phyloP scores from a whole-genome alignment of 2,888 invertebrate species.

The Eupelmus urozonus region DNA sequence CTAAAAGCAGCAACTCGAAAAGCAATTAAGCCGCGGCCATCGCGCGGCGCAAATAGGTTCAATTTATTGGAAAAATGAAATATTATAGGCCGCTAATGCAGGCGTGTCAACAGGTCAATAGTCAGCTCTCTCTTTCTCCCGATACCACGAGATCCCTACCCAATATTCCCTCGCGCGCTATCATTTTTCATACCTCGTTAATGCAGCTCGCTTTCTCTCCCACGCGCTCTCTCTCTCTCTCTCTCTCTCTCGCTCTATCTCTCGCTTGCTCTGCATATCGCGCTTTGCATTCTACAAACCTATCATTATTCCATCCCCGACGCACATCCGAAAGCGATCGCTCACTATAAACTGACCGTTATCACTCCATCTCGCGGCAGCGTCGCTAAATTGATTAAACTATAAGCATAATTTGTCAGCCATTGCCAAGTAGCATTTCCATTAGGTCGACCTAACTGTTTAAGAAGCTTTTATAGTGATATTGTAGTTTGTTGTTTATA shows the following conservation, averaged over 20 bases:
- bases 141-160: neutral
- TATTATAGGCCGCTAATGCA: neutral
- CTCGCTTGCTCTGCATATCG: too few relatives aligned
- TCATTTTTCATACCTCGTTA: slow-evolving; percentile 39
- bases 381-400: slow-evolving; percentile 25
- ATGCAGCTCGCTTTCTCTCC: neutral
- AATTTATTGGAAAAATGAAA: neutral
- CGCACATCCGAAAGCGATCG: slow-evolving; percentile 14
- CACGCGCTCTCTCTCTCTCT: too few relatives aligned
- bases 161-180: neutral
- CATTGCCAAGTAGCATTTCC: neutral
- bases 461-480: too few relatives aligned
- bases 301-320: neutral
- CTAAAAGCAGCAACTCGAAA: too few relatives aligned
- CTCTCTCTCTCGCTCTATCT: too few relatives aligned
- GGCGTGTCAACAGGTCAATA: neutral
- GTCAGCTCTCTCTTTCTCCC: neutral
- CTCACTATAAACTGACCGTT: neutral
- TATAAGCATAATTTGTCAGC: neutral
- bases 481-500: too few relatives aligned
- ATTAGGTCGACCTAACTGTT: too few relatives aligned
- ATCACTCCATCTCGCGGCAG: neutral
- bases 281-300: too few relatives aligned
- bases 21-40: too few relatives aligned
- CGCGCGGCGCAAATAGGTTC: too few relatives aligned